A percentile compares a stretch with the other conserved stretches of the same genome.
phyloP scores from a whole-genome alignment of 2,113 vertebrate species.

The Forbesichthys papilliferus region DNA sequence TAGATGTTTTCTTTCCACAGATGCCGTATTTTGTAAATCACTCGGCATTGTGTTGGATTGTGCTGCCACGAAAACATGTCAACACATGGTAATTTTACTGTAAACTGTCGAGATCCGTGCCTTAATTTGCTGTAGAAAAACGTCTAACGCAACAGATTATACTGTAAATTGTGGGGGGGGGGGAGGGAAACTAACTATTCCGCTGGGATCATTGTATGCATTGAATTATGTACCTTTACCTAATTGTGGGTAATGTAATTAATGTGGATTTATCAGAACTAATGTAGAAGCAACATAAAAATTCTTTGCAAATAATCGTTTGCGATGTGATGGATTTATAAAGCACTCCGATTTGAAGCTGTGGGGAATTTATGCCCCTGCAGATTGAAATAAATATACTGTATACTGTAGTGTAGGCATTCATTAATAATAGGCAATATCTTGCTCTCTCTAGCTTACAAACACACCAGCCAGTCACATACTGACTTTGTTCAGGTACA shows the following conservation, averaged over 20 bases:
- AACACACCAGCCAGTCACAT: conserved; percentile 23
- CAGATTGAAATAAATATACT: conserved; percentile 20
- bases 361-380: conserved; percentile 1
- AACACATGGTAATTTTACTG: conserved; percentile 35
- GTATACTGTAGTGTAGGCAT: background rate
- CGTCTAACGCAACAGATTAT: background rate
- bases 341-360: conserved; percentile 25
- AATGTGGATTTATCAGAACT: background rate
- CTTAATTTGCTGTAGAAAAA: background rate
- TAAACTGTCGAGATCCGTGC: conserved; percentile 39
- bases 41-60: conserved; percentile 17
- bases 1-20: conserved; percentile 5
- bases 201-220: too few relatives aligned
- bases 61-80: conserved; percentile 46
- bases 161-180: too few relatives aligned
- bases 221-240: too few relatives aligned
- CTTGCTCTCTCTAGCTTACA: conserved; percentile 9
- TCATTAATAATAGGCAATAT: conserved; percentile 3
- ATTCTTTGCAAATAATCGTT: background rate
- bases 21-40: conserved; percentile 16
- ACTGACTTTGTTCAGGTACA: conserved; percentile 21
- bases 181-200: too few relatives aligned
- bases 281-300: background rate
- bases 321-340: background rate
- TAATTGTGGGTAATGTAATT: background rate